These are phyloP conservation scores for Sorex fumeus DNA, from an alignment of 2,113 vertebrate genomes.

Conservation along the genomic window DNA sequence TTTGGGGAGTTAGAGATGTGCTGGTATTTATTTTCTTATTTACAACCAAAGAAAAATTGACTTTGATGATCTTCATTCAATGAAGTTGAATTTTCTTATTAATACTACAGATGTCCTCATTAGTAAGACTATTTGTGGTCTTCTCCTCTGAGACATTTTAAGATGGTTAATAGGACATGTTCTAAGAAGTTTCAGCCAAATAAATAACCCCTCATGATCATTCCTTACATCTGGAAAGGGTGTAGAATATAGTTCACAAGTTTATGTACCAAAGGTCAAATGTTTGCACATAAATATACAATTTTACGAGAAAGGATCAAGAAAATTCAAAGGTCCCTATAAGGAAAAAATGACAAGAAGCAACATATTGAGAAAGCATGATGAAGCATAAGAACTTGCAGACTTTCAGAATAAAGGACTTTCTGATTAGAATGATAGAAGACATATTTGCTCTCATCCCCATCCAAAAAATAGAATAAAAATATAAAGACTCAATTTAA, in stretches of 20 bases:
- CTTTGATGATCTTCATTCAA: background rate
- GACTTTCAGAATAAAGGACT: background rate
- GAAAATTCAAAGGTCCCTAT: background rate
- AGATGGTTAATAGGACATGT: constrained; percentile 14
- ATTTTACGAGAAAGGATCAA: background rate
- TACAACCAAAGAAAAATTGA: background rate
- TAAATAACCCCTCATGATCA: background rate
- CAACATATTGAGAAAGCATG: background rate
- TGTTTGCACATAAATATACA: background rate
- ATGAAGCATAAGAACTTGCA: background rate
- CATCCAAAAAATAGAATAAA: background rate
- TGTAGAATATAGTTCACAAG: background rate
- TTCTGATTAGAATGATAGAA: background rate
- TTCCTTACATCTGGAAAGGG: background rate
- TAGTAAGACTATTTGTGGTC: background rate
- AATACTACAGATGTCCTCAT: background rate
- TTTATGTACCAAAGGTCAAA: background rate
- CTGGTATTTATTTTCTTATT: constrained; percentile 11
- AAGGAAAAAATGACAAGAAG: constrained; percentile 6
- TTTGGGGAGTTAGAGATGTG: background rate
- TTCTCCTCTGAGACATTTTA: constrained; percentile 43
- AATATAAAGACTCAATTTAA: background rate
- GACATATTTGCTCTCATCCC: background rate
- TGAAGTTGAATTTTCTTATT: constrained; percentile 26
- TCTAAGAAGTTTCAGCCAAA: constrained; percentile 4